Evolutionary conservation across 2,113 vertebrate species (phyloP).

Genomic region (Copsychus sechellarum): DNA sequence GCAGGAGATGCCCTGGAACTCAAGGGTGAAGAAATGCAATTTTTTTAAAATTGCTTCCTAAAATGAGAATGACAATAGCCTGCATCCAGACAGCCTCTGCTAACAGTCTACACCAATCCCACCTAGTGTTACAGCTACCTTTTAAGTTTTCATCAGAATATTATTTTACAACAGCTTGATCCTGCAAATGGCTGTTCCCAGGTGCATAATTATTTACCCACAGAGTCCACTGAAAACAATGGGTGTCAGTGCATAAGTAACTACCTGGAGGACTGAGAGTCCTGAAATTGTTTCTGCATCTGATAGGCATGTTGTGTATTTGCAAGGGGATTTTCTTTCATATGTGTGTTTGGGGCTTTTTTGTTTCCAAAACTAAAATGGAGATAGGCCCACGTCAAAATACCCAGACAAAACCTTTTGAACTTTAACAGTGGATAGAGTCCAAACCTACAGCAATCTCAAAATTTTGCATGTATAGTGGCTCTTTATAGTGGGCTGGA

Average conservation of each 20-base stretch:
- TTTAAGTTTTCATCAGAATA: slow-evolving; percentile 33
- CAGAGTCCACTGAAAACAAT: slow-evolving; percentile 31
- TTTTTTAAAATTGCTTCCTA: neutral
- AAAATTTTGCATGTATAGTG: slow-evolving; percentile 17
- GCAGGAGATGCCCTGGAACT: neutral
- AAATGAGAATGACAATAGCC: slow-evolving; percentile 3
- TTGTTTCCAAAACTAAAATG: slow-evolving; percentile 35
- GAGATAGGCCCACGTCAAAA: slow-evolving; percentile 11
- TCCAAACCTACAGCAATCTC: slow-evolving; percentile 52
- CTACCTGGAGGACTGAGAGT: neutral
- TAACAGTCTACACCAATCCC: neutral
- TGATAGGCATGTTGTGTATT: neutral
- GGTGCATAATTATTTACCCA: slow-evolving; percentile 29
- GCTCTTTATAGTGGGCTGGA: slow-evolving; percentile 20
- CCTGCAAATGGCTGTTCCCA: slow-evolving; percentile 31
- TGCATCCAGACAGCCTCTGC: neutral
- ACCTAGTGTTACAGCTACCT: neutral
- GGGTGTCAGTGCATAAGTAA: slow-evolving; percentile 31
- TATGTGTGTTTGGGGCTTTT: neutral
- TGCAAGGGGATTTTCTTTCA: neutral
- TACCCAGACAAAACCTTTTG: slow-evolving; percentile 37
- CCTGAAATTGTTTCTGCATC: slow-evolving; percentile 39
- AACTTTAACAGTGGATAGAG: slow-evolving; percentile 32
- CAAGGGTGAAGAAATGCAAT: neutral
- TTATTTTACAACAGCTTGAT: slow-evolving; percentile 28